Conservation (phyloP, 2,888 invertebrate genomes). For the Chaetogeoica ovagalla region DNA sequence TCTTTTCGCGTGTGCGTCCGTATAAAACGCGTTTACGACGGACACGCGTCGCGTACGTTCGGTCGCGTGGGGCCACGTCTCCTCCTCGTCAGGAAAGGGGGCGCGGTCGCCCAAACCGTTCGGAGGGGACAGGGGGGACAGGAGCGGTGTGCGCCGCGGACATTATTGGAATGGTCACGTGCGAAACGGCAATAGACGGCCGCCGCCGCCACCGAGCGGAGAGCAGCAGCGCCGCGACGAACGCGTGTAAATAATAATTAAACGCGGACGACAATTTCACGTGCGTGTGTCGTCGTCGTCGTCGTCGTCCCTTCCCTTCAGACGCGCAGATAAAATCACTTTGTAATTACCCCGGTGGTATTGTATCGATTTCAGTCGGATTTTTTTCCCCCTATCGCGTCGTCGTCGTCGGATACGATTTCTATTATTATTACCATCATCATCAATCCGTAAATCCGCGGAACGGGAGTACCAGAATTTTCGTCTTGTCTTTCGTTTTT, state of each 20-base stretch:
- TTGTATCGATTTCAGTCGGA: slow-evolving; percentile 12
- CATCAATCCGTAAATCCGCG: too few species aligned
- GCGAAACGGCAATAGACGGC: slow-evolving; percentile 13
- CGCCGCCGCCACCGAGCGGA: too few species aligned
- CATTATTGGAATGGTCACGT: slow-evolving; percentile 39
- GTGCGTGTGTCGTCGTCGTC: not conserved
- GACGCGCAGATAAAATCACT: not conserved
- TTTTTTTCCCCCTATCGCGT: not conserved
- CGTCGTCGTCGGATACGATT: not conserved
- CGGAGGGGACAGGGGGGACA: too few species aligned
- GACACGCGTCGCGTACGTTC: too few species aligned
- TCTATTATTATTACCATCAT: too few species aligned
- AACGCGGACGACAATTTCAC: not conserved
- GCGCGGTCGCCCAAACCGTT: too few species aligned
- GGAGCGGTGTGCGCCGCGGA: not conserved
- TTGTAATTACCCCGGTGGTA: not conserved
- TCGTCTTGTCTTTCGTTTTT: too few species aligned
- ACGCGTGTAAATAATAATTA: not conserved
- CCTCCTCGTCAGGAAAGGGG: too few species aligned
- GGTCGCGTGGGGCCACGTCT: too few species aligned
- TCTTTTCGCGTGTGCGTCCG: slow-evolving; percentile 21
- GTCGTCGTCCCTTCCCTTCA: not conserved
- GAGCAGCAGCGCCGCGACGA: not conserved
- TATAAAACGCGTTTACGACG: too few species aligned
- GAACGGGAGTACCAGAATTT: too few species aligned